These are phyloP conservation scores for Drosophila pruinosa DNA, from an alignment of 1,140 invertebrate genomes.

Conservation along the genomic window DNA sequence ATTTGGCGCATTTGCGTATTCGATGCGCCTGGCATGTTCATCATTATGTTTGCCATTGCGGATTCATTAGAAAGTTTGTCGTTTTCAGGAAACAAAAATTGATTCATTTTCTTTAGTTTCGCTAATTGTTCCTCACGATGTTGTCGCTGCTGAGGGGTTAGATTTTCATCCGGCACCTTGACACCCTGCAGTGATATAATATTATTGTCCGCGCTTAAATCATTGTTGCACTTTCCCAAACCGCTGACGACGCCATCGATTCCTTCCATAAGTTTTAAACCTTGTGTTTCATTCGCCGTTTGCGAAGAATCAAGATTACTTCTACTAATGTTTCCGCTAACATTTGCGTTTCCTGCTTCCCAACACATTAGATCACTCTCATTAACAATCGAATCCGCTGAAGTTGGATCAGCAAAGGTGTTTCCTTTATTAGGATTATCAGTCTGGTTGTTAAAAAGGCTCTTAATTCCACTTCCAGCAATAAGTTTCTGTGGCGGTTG, in stretches of 20 bases:
- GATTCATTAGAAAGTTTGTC: conserved; percentile 46
- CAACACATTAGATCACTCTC: conserved; percentile 75
- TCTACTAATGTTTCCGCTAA: conserved; percentile 23
- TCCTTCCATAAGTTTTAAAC: conserved; percentile 59
- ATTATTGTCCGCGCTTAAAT: conserved; percentile 65
- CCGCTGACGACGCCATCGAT: conserved; percentile 50
- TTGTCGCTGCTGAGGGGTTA: conserved; percentile 97
- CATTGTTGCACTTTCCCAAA: conserved; percentile 47
- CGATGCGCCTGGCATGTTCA: conserved; percentile 38
- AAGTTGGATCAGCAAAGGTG: conserved; percentile 77
- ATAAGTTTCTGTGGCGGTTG: conserved; percentile 51
- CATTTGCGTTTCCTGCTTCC: conserved; percentile 43
- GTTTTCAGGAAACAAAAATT: conserved; percentile 93
- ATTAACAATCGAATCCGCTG: conserved; percentile 63
- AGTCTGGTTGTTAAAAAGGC: conserved; percentile 36
- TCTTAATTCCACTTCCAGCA: conserved; percentile 23
- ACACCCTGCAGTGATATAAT: conserved; percentile 88
- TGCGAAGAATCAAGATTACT: conserved; percentile 27
- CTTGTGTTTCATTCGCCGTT: conserved; percentile 43
- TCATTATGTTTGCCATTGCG: conserved; percentile 41
- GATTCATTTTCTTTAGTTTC: conserved; percentile 95
- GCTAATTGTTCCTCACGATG: conserved; percentile 96
- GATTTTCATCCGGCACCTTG: conserved; percentile 97
- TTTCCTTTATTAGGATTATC: conserved; percentile 72
- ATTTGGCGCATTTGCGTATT: conserved; percentile 44